These are phyloP conservation scores for Machimus rusticus DNA, from an alignment of 2,888 invertebrate genomes.

Conservation along the genomic window DNA sequence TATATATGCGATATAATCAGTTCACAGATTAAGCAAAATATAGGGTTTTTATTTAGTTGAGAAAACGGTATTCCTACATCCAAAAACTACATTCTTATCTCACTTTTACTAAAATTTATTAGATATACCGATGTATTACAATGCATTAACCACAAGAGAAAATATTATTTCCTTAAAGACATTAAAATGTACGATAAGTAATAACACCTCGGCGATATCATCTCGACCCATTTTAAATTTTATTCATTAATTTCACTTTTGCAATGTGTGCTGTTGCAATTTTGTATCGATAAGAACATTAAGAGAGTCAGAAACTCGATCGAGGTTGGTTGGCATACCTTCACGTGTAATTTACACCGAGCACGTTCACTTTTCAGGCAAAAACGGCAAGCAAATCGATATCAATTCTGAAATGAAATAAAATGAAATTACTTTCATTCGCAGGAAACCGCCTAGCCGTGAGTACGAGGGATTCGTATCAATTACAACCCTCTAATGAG, in stretches of 20 bases:
- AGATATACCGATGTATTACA: neutral
- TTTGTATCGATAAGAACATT: neutral
- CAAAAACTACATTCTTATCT: no score
- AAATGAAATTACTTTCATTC: constrained; percentile 36
- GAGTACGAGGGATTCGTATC: constrained; percentile 60
- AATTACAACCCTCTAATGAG: constrained; percentile 49
- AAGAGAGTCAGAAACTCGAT: neutral
- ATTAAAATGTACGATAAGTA: neutral
- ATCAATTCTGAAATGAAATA: neutral
- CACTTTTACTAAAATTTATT: no score
- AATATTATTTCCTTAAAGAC: neutral
- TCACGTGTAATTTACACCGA: neutral
- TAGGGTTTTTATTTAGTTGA: no score
- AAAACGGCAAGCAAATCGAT: neutral
- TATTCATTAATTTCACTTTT: neutral
- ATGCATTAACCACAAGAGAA: neutral
- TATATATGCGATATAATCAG: no score
- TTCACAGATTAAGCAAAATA: no score
- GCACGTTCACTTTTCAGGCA: constrained; percentile 1
- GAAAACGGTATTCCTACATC: no score
- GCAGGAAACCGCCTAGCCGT: constrained; percentile 61
- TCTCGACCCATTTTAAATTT: neutral
- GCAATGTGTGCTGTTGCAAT: neutral
- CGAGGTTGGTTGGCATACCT: neutral
- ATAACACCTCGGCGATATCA: neutral